Evolutionary conservation across 2,113 vertebrate genomes (phyloP).

Genomic region (Mungos mungo): DNA sequence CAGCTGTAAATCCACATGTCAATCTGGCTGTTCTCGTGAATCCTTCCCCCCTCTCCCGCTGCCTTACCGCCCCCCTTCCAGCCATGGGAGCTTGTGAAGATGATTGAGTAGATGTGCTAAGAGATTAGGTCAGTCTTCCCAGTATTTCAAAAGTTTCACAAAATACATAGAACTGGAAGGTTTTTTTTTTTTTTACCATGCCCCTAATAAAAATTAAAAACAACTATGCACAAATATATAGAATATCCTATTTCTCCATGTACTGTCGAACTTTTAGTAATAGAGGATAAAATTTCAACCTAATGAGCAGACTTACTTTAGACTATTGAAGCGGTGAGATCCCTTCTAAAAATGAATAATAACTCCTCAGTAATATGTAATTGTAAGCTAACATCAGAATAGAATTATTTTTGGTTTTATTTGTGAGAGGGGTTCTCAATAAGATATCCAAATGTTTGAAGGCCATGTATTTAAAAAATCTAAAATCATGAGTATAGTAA

Average conservation of each 20-base stretch:
- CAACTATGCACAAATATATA: neutral
- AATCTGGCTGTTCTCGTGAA: neutral
- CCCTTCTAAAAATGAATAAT: neutral
- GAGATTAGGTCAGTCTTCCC: neutral
- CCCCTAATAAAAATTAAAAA: neutral
- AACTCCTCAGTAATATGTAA: neutral
- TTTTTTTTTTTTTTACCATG: neutral
- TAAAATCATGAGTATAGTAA: neutral
- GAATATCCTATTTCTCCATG: neutral
- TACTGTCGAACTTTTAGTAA: neutral
- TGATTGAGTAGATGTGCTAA: too few relatives aligned
- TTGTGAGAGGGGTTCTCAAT: neutral
- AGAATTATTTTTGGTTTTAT: neutral
- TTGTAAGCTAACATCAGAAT: neutral
- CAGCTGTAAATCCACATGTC: neutral
- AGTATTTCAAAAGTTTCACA: neutral
- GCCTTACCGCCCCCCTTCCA: too few relatives aligned
- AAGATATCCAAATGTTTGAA: neutral
- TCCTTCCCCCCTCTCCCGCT: neutral
- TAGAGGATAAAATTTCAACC: neutral
- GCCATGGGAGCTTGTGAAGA: neutral
- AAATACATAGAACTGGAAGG: neutral
- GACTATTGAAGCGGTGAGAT: neutral
- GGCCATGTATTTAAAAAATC: neutral
- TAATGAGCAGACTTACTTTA: neutral